Base-by-base conservation (phyloP, 2,888 invertebrate species). In the Blera fallax region DNA sequence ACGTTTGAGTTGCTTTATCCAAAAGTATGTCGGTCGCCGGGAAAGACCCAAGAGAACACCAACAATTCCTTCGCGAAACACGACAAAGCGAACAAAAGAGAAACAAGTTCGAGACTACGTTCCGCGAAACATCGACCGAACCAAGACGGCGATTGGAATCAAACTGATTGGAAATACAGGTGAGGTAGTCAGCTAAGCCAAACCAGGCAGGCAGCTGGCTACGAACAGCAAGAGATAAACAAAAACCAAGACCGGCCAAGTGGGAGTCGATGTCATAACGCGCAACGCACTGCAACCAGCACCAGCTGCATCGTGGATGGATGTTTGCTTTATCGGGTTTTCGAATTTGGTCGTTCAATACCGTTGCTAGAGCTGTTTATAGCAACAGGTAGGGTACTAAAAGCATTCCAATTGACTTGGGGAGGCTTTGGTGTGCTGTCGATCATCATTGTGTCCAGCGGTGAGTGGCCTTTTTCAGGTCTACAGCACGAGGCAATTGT, bases 241-340 rank as follows among this genome's bases (percentile, higher is more conserved):
- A 83, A 69, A 76, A 76, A 54, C 54, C 37, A 27, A 76, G 69
- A 77, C 81, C 81, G 85, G 85, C 65, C 76, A 81, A 81, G 85
- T 85, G 85, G 85, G 85, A 85, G 85, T 80, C 54, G 76, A 73
- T 85, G 81, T 81, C 77, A 81, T 81, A 85, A 85, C 67, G 62
- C 58, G 62, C 58, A 69, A 78, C 70, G 64, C 73, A 69, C 60
- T 74, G 58, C 48, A 56, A 67, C 50, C 24, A 50, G 65, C 73
- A 62, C 45, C 74, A 80, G 80, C 74, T 84, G 74, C 65, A 70
- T 14, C 37, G 32, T n/a, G n/a, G n/a, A 64, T 76, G 29, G 65
- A 11, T 43, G 40, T 73, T 62, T 21, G 43, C 21, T 69, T 24
- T 43, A 54, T 83, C 16, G 5, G 32, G 14, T 11, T 21, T 34